phyloP scores from a whole-genome alignment of 35 echinoderm and acorn worm genomes.

The Apostichopus californicus region DNA sequence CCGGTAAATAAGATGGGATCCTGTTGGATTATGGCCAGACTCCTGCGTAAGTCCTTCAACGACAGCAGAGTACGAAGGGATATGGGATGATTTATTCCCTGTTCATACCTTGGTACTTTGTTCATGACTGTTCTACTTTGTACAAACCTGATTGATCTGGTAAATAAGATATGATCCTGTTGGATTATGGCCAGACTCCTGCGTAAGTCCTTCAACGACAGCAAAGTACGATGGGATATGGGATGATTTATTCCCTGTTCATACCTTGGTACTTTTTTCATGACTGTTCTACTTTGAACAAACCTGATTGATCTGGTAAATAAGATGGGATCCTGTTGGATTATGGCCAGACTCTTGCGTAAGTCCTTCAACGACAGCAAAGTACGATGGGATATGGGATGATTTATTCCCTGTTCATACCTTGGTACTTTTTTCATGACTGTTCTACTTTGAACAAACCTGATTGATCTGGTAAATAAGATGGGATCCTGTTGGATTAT shows the following conservation, averaged over 20 bases:
- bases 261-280: too few species aligned
- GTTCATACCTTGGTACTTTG: too few species aligned
- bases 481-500: constrained; percentile 78
- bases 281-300: not conserved
- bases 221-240: not conserved
- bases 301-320: constrained; percentile 72
- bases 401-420: too few species aligned
- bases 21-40: constrained; percentile 70
- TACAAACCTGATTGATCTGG: constrained; percentile 66
- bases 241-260: too few species aligned
- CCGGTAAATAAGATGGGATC: constrained; percentile 74
- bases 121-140: not conserved
- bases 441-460: constrained; percentile 1
- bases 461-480: constrained; percentile 65
- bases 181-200: constrained; percentile 68
- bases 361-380: constrained; percentile 50
- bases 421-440: too few species aligned
- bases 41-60: constrained; percentile 44
- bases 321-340: constrained; percentile 71
- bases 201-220: constrained; percentile 53
- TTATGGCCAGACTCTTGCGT: constrained; percentile 60
- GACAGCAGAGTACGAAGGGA: constrained; percentile 34
- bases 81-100: too few species aligned
- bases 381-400: not conserved
- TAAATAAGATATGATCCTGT: constrained; percentile 71